Base-by-base conservation (phyloP, 2,113 vertebrate species). In the Cavia aperea region DNA sequence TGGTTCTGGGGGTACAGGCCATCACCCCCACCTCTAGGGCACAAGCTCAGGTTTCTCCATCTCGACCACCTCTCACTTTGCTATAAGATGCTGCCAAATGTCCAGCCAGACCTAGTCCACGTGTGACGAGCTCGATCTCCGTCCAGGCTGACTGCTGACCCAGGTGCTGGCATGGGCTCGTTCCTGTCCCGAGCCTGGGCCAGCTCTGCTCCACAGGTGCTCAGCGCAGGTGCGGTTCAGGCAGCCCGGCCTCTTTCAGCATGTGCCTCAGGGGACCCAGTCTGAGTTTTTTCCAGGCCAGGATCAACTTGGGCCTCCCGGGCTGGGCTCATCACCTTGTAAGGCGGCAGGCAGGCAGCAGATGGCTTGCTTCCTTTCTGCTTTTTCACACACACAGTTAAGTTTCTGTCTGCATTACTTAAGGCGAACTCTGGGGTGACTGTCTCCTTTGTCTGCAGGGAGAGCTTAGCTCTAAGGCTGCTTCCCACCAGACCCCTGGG, bases 211-310 rank as follows among this genome's bases (percentile, higher is more conserved):
- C 3, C 56, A 58, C 12, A 2, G 5, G 10, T 68, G 10, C 83
- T 4, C 36, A 49, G 11, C 24, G 4, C 23, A 1, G 43, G 29
- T 8, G 7, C 15, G 0, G 33, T 39, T 9, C 13, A 21, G 29
- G 10, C 46, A 23, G 1, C 33, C n/a, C 7, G 4, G 26, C 78
- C 2, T 2, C 39, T 60, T 88, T 43, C 33, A 11, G 36, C 39
- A 8, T 26, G 24, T 21, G 43, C 62, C 77, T 79, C 43, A 0
- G 11, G 51, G 46, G 36, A 51, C 51, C 66, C 51, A 14, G 3
- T 39, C 60, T 46, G 56, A 56, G 39, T 9, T 51, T 51, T 72
- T 81, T 11, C 62, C 54, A 65, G 51, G 75, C 51, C n/a, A 16
- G 72, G 54, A 65, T 26, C 54, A 18, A 8, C 54, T 26, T 9